Evolutionary conservation across 2,888 invertebrate species (phyloP).

Genomic region (Pocota personata): DNA sequence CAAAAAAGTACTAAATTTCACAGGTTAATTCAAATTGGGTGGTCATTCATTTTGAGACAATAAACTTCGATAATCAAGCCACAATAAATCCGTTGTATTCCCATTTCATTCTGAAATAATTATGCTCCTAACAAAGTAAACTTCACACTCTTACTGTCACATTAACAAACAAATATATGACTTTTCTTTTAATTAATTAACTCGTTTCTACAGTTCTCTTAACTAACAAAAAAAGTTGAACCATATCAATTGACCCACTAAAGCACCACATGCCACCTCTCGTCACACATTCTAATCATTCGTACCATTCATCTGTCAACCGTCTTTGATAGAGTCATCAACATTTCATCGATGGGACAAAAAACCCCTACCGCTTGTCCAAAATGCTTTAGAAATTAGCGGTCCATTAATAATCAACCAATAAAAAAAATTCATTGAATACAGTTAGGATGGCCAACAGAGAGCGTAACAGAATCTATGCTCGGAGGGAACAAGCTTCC

Average conservation of each 20-base stretch:
- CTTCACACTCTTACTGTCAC: conserved; percentile 6
- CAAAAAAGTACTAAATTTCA: too few species aligned
- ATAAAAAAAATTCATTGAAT: conserved; percentile 23
- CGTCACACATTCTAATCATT: conserved; percentile 12
- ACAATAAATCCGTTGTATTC: not conserved
- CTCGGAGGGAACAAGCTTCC: not conserved
- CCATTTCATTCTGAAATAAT: not conserved
- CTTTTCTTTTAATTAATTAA: conserved; percentile 9
- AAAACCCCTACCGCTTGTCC: not conserved
- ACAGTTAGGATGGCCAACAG: conserved; percentile 15
- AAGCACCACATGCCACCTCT: not conserved
- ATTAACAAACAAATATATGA: not conserved
- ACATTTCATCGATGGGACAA: not conserved
- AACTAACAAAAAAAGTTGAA: not conserved
- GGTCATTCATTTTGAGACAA: not conserved
- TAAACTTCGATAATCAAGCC: not conserved
- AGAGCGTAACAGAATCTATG: not conserved
- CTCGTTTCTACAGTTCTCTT: conserved; percentile 1
- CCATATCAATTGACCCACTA: conserved; percentile 28
- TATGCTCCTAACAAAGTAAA: not conserved
- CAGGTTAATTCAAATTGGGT: not conserved
- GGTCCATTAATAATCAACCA: conserved; percentile 19
- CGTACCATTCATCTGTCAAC: conserved; percentile 18
- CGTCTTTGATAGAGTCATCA: conserved; percentile 14
- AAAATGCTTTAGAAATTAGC: conserved; percentile 30